phyloP scores from a whole-genome alignment of 2,888 invertebrate genomes.

The Pardosa pseudoannulata region DNA sequence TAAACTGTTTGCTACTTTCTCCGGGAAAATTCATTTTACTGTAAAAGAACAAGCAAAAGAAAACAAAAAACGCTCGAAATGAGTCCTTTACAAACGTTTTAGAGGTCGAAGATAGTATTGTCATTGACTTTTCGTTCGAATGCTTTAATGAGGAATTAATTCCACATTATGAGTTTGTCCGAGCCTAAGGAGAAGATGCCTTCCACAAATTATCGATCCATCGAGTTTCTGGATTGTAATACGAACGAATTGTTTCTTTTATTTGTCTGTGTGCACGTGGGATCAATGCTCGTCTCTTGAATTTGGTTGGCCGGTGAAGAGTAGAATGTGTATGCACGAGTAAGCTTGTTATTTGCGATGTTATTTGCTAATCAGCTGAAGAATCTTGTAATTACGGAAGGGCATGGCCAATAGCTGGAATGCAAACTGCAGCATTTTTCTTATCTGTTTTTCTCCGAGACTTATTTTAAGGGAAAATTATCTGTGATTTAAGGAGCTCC shows the following conservation, averaged over 20 bases:
- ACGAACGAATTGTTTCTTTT: slow-evolving; percentile 9
- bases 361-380: not conserved
- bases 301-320: not conserved
- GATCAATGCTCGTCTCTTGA: slow-evolving; percentile 26
- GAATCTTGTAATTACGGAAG: not conserved
- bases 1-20: no score
- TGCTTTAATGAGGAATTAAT: slow-evolving; percentile 44
- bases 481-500: no score
- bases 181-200: not conserved
- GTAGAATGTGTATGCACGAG: not conserved
- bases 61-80: slow-evolving; percentile 10
- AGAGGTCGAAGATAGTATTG: not conserved
- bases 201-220: slow-evolving; percentile 13
- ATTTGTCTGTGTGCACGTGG: not conserved
- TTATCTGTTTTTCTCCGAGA: not conserved
- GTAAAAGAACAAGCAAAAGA: no score
- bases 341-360: not conserved
- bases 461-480: not conserved
- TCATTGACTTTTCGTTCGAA: slow-evolving; percentile 9
- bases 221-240: not conserved
- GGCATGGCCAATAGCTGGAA: not conserved
- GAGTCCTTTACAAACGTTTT: slow-evolving; percentile 25
- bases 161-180: slow-evolving; percentile 28
- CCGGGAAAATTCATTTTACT: no score
- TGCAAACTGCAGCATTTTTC: not conserved